Conservation (phyloP, 2,888 invertebrate species). For the Cerceris rybyensis region DNA sequence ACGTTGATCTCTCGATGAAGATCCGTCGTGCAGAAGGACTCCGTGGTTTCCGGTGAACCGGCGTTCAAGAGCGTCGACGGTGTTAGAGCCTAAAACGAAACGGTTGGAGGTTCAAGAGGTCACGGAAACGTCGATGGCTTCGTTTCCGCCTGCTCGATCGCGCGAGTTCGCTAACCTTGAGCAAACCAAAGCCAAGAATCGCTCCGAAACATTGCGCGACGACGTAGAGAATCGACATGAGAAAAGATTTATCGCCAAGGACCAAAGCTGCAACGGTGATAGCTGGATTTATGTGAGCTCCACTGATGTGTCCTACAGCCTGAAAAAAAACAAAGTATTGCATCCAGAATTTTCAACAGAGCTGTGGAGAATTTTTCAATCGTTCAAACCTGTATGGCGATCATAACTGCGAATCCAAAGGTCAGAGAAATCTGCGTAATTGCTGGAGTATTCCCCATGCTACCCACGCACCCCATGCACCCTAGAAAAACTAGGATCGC, state of each 20-base stretch:
- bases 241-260: constrained; percentile 84
- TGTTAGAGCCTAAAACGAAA: constrained; percentile 74
- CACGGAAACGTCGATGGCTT: too few relatives aligned
- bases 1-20: constrained; percentile 56
- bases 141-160: neutral
- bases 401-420: constrained; percentile 88
- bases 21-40: constrained; percentile 68
- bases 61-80: constrained; percentile 66
- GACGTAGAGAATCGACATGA: constrained; percentile 85
- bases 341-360: too few relatives aligned
- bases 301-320: constrained; percentile 90
- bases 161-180: constrained; percentile 82
- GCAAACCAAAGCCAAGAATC: constrained; percentile 87
- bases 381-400: constrained; percentile 85
- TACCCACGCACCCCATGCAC: constrained; percentile 87
- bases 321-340: constrained; percentile 76
- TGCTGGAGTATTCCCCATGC: constrained; percentile 76
- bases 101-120: too few relatives aligned
- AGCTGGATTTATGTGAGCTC: constrained; percentile 90
- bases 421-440: constrained; percentile 83
- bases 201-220: constrained; percentile 87
- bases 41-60: neutral
- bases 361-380: too few relatives aligned
- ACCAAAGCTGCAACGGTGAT: constrained; percentile 87
- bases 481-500: constrained; percentile 87